Base-by-base conservation (phyloP, 2,888 invertebrate genomes). In the Parapristionchus giblindavisi region DNA sequence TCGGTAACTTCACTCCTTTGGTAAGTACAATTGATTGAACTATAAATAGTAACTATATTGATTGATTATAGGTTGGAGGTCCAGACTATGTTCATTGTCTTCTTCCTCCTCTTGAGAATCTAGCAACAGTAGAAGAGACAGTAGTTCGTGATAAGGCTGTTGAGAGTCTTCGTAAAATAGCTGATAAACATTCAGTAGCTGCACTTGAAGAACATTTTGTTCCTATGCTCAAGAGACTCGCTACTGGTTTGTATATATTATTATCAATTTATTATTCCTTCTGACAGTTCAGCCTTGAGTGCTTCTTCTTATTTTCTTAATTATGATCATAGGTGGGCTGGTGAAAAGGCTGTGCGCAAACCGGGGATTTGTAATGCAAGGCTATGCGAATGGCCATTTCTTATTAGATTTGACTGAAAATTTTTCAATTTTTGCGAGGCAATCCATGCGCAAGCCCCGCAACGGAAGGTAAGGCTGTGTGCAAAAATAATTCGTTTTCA, bases 101-200 rank as follows among this genome's bases (percentile, higher is more conserved):
- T 36, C 85, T 90, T 83, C 94, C 96, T 32, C 99, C 99, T 0
- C 90, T 99, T 84, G 99, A 99, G 89, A 95, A 96, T 79, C 90
- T 99, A 85, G 96, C 98, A 6, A 96, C 96, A 0, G 97, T 99
- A 0, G 99, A 99, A 89, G 99, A 99, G 91, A 99, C 99, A 0
- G 96, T 99, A 51, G 99, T 99, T n/a, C 92, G 99, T 2, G 99
- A 99, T 89, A 98, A 98, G 90, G 98, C 99, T 0, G 98, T 99
- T 0, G 98, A 99, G 77, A 97, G 97, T 0, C 91, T 99, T 72
- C 91, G 91, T 68, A 89, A 87, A 75, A 94, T 99, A 60, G 96
- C 96, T 3, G 93, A 93, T 32, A 95, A 96, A 88, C 99, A 99
- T 89, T 94, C 94, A 76, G 93, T 94, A 0, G 92, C 93, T 76